phyloP scores from a whole-genome alignment of 2,888 invertebrate genomes.

The Folsomia manolachei region DNA sequence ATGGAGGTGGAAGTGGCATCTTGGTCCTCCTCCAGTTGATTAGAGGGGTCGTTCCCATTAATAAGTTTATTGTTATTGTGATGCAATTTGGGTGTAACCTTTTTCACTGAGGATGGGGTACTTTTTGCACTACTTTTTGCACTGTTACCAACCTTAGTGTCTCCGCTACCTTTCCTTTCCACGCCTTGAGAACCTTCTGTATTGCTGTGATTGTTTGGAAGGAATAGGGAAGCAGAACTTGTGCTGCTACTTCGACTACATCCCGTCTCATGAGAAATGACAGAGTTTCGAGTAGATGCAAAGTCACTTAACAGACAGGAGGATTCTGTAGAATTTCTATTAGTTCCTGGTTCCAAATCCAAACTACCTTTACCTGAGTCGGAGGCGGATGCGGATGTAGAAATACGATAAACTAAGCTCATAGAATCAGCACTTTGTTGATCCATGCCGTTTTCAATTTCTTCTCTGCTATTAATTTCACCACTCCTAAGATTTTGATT shows the following conservation, averaged over 20 bases:
- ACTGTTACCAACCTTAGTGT: not conserved
- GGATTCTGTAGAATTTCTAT: constrained; percentile 50
- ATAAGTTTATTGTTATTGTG: not conserved
- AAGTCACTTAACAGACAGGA: constrained; percentile 46
- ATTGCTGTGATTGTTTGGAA: not conserved
- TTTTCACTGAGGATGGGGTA: not conserved
- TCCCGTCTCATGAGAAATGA: constrained; percentile 48
- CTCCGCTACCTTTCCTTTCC: too few relatives aligned
- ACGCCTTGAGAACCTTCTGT: not conserved
- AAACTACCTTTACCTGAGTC: constrained; percentile 51
- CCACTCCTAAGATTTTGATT: constrained; percentile 15
- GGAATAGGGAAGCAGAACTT: constrained; percentile 11
- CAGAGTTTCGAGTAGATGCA: constrained; percentile 46
- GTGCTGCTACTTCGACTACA: constrained; percentile 25
- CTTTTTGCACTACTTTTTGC: not conserved
- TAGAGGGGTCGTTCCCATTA: not conserved
- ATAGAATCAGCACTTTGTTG: constrained; percentile 12
- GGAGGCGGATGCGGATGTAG: constrained; percentile 43
- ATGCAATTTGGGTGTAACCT: not conserved
- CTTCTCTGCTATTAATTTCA: constrained; percentile 37
- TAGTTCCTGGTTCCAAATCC: constrained; percentile 47
- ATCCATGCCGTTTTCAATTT: constrained; percentile 3
- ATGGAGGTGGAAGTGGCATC: constrained; percentile 14
- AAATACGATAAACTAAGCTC: constrained; percentile 38
- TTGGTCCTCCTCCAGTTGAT: not conserved